These are phyloP conservation scores for Eleginops maclovinus DNA, from an alignment of 2,113 vertebrate species.

Conservation along the genomic window DNA sequence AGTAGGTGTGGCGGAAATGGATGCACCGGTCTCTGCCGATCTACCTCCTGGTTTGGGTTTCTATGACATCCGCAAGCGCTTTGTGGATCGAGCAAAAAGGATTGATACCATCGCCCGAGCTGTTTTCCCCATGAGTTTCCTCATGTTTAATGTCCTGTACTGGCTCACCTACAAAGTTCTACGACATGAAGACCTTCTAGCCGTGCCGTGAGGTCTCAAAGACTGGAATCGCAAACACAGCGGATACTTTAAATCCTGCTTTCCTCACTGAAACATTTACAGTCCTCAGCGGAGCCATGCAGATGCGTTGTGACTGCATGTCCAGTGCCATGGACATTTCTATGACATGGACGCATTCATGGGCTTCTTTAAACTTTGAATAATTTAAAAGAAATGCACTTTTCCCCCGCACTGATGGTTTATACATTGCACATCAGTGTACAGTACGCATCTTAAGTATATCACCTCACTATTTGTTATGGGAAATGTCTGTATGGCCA, in stretches of 20 bases:
- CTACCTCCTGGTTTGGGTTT: constrained; percentile 78
- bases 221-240: constrained; percentile 12
- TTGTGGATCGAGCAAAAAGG: constrained; percentile 89
- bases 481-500: constrained; percentile 10
- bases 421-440: constrained; percentile 36
- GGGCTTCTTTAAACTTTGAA: constrained; percentile 52
- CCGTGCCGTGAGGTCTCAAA: constrained; percentile 60
- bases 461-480: constrained; percentile 8
- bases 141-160: constrained; percentile 95
- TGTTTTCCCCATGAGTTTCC: constrained; percentile 93
- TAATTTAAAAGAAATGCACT: constrained; percentile 56
- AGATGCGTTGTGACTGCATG: constrained; percentile 56
- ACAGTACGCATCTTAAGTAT: constrained; percentile 5
- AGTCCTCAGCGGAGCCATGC: constrained; percentile 38
- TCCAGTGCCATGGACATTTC: constrained; percentile 38
- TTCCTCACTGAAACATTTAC: constrained; percentile 60
- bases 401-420: constrained; percentile 45
- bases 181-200: constrained; percentile 87
- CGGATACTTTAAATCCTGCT: constrained; percentile 32
- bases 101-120: constrained; percentile 94
- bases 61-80: constrained; percentile 86
- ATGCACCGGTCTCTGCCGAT: constrained; percentile 82
- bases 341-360: constrained; percentile 39
- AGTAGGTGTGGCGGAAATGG: constrained; percentile 80
- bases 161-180: constrained; percentile 96